A percentile compares a stretch with the other conserved stretches of the same genome.
These are phyloP conservation scores for Macropis europaea DNA, from an alignment of 2,888 invertebrate species.

Conservation along the genomic window DNA sequence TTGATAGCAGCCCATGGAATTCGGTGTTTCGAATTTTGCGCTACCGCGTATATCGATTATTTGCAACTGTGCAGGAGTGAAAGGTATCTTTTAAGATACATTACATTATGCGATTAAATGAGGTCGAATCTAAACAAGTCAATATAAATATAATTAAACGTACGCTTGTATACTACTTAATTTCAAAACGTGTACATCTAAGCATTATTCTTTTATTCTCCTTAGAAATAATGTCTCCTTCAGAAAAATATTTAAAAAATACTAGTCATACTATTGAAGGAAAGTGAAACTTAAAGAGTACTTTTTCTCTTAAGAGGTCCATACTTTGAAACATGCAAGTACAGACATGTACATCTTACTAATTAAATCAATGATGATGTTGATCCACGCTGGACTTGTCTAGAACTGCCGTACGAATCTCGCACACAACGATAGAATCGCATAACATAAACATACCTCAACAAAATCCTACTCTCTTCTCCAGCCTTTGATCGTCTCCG, in stretches of 20 bases:
- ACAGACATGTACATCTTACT: not conserved
- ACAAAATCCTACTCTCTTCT: slow-evolving; percentile 58
- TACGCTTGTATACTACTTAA: not conserved
- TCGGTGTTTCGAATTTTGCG: slow-evolving; percentile 55
- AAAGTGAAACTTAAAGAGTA: no score
- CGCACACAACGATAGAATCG: slow-evolving; percentile 50
- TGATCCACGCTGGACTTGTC: slow-evolving; percentile 39
- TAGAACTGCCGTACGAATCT: slow-evolving; percentile 30
- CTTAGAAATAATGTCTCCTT: no score
- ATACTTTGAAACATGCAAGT: slow-evolving; percentile 19
- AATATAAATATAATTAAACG: not conserved
- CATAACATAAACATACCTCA: slow-evolving; percentile 65
- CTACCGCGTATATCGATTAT: slow-evolving; percentile 19
- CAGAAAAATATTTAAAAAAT: no score
- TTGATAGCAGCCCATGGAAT: slow-evolving; percentile 43
- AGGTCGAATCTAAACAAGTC: slow-evolving; percentile 51
- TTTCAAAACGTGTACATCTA: not conserved
- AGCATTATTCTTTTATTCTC: not conserved
- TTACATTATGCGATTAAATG: slow-evolving; percentile 60
- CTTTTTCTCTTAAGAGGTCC: no score
- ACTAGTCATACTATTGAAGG: no score
- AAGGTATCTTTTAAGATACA: slow-evolving; percentile 43
- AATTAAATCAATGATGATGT: slow-evolving; percentile 2
- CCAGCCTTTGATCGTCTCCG: slow-evolving; percentile 53
- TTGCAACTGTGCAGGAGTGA: not conserved